A percentile compares a stretch with the other conserved stretches of the same genome.
phyloP scores from a whole-genome alignment of 1,140 invertebrate species.

The Drosophila seguyi region DNA sequence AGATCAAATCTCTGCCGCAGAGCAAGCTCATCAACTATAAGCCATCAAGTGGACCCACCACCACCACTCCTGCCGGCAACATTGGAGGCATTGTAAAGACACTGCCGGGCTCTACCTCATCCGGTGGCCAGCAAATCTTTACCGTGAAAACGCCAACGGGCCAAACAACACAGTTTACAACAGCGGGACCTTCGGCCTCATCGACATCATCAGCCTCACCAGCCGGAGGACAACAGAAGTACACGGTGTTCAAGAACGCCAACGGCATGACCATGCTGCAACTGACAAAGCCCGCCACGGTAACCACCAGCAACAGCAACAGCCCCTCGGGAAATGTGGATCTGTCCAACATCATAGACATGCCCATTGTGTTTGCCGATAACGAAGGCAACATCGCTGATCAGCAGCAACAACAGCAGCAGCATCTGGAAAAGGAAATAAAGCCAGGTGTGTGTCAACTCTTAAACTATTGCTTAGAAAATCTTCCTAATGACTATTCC shows the following conservation, averaged over 20 bases:
- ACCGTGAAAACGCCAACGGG: slow-evolving; percentile 70
- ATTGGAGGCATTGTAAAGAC: slow-evolving; percentile 77
- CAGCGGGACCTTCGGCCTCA: slow-evolving; percentile 41
- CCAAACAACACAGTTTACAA: slow-evolving; percentile 70
- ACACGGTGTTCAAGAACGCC: slow-evolving; percentile 85
- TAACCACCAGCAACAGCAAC: neutral
- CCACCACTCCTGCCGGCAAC: slow-evolving; percentile 6
- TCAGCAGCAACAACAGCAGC: slow-evolving; percentile 33
- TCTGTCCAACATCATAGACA: slow-evolving; percentile 88
- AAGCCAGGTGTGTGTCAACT: slow-evolving; percentile 35
- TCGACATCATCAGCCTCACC: slow-evolving; percentile 44
- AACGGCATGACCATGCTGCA: slow-evolving; percentile 71
- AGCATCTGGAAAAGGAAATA: slow-evolving; percentile 21
- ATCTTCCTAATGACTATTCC: neutral
- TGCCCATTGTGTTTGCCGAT: slow-evolving; percentile 89
- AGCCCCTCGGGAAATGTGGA: slow-evolving; percentile 80
- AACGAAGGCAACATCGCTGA: slow-evolving; percentile 86
- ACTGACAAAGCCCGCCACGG: slow-evolving; percentile 42
- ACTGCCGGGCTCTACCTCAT: slow-evolving; percentile 34
- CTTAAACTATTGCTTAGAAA: neutral
- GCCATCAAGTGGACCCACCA: neutral
- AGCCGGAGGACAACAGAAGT: slow-evolving; percentile 75
- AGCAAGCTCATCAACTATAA: slow-evolving; percentile 74
- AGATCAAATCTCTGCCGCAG: slow-evolving; percentile 69
- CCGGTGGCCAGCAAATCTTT: slow-evolving; percentile 67